phyloP scores from a whole-genome alignment of 2,888 invertebrate species.

The Drosophila gaucha region DNA sequence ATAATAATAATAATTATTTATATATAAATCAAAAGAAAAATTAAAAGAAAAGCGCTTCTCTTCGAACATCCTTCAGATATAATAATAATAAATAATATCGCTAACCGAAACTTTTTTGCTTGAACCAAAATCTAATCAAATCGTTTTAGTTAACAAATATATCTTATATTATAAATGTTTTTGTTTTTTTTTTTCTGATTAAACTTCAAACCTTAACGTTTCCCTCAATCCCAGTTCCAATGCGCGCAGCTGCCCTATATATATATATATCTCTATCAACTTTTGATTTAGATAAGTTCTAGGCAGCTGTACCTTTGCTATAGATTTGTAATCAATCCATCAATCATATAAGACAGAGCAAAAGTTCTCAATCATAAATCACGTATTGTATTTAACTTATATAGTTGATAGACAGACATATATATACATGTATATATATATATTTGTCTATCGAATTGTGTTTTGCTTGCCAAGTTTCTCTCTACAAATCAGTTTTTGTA shows the following conservation, averaged over 20 bases:
- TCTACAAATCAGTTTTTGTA: slow-evolving; percentile 9
- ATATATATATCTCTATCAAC: background rate
- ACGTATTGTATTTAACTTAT: slow-evolving; percentile 25
- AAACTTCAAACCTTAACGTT: background rate
- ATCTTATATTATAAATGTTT: background rate
- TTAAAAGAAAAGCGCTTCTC: slow-evolving; percentile 15
- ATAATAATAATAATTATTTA: slow-evolving; percentile 7
- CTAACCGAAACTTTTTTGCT: slow-evolving; percentile 19
- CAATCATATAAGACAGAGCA: slow-evolving; percentile 2
- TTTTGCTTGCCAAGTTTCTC: slow-evolving; percentile 62
- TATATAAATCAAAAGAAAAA: background rate
- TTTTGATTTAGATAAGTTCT: background rate
- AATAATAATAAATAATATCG: background rate
- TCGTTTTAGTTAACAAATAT: slow-evolving; percentile 11
- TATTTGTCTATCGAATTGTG: slow-evolving; percentile 35
- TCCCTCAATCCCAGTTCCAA: background rate
- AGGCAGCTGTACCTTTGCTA: background rate
- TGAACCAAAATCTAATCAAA: slow-evolving; percentile 5
- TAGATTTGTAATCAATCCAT: slow-evolving; percentile 7
- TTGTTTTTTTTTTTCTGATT: slow-evolving; percentile 28
- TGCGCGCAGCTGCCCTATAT: slow-evolving; percentile 3
- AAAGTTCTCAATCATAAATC: slow-evolving; percentile 4
- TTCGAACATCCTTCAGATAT: background rate
- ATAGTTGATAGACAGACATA: slow-evolving; percentile 18
- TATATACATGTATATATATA: slow-evolving; percentile 5